Evolutionary conservation across 2,888 invertebrate genomes (phyloP).

Genomic region (Drosophila tripunctata): DNA sequence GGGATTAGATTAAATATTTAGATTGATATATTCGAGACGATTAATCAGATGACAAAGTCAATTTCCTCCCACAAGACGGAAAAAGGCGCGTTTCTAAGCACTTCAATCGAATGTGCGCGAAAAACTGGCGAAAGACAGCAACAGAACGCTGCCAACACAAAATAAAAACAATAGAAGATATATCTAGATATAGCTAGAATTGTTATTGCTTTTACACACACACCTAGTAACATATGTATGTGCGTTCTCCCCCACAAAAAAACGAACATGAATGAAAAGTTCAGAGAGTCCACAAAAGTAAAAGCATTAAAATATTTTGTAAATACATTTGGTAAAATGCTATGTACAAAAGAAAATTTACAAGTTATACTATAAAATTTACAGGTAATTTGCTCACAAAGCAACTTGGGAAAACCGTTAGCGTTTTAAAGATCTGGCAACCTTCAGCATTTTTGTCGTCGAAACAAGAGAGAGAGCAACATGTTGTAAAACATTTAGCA

Average conservation of each 20-base stretch:
- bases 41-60: constrained; percentile 5
- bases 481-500: constrained; percentile 30
- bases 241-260: constrained; percentile 15
- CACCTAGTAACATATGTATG: too few species aligned
- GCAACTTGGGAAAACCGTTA: too few species aligned
- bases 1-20: constrained; percentile 14
- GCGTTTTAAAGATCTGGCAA: constrained; percentile 26
- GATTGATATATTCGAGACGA: constrained; percentile 16
- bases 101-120: constrained; percentile 52
- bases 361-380: constrained; percentile 13
- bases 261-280: constrained; percentile 26
- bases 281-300: constrained; percentile 13
- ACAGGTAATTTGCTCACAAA: constrained; percentile 38
- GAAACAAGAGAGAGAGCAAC: constrained; percentile 35
- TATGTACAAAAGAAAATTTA: background rate
- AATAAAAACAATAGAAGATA: constrained; percentile 13
- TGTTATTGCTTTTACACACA: constrained; percentile 49
- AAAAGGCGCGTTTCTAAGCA: constrained; percentile 44
- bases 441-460: background rate
- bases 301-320: constrained; percentile 42
- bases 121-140: constrained; percentile 46
- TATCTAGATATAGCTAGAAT: constrained; percentile 12
- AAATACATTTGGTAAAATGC: constrained; percentile 43
- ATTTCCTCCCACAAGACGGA: background rate
- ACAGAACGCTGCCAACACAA: constrained; percentile 50